phyloP scores from a whole-genome alignment of 2,113 vertebrate genomes.

The Rousettus leschenaultii region DNA sequence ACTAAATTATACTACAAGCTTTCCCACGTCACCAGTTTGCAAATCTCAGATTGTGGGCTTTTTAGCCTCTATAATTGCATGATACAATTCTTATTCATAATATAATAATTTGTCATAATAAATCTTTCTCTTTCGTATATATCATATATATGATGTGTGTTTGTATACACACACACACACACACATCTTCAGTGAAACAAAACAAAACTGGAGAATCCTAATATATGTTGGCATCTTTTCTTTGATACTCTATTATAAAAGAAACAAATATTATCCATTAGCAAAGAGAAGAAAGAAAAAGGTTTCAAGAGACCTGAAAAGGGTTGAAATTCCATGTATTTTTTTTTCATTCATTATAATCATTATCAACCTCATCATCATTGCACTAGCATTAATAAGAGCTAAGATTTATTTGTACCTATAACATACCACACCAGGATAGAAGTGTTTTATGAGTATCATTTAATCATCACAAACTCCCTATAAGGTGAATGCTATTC shows the following conservation, averaged over 20 bases:
- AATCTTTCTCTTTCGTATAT: background rate
- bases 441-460: background rate
- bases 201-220: background rate
- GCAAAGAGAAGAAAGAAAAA: background rate
- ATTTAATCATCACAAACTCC: background rate
- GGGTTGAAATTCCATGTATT: background rate
- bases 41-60: background rate
- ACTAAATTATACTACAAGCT: background rate
- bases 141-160: background rate
- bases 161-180: too few species aligned
- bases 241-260: background rate
- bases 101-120: background rate
- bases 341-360: background rate
- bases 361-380: background rate
- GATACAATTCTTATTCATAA: background rate
- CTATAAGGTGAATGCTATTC: background rate
- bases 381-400: background rate
- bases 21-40: background rate
- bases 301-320: background rate
- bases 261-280: background rate
- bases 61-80: background rate
- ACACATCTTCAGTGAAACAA: too few species aligned
- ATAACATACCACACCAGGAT: background rate
- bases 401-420: background rate
- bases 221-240: background rate